These are phyloP conservation scores for Chelonus insularis DNA, from an alignment of 1,140 invertebrate genomes.

Conservation along the genomic window DNA sequence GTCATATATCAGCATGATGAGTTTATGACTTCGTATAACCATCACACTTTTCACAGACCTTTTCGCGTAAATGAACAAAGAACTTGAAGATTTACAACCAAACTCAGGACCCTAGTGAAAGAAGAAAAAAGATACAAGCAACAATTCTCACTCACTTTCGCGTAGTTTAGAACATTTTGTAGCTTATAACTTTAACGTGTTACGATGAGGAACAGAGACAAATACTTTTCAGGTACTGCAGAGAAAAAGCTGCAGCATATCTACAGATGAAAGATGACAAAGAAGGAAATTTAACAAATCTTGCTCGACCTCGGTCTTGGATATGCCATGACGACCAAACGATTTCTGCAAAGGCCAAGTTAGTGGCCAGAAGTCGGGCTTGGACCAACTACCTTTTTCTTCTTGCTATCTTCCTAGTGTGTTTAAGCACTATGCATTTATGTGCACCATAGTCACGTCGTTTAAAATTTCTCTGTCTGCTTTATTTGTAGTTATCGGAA, in stretches of 20 bases:
- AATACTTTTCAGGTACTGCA: too few species aligned
- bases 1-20: constrained; percentile 42
- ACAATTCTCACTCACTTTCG: too few species aligned
- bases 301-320: background rate
- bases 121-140: background rate
- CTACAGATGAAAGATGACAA: background rate
- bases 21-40: constrained; percentile 35
- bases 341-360: background rate
- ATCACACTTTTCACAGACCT: constrained; percentile 31
- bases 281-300: background rate
- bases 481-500: constrained; percentile 14
- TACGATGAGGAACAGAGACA: too few species aligned
- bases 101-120: background rate
- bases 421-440: too few species aligned
- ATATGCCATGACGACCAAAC: constrained; percentile 27
- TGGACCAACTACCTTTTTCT: constrained; percentile 20
- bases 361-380: constrained; percentile 30
- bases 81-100: constrained; percentile 27
- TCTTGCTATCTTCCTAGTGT: background rate
- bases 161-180: too few species aligned
- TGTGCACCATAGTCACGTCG: too few species aligned
- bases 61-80: constrained; percentile 30
- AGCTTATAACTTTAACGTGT: too few species aligned
- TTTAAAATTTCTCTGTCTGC: background rate
- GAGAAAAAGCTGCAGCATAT: too few species aligned